phyloP scores from a whole-genome alignment of 2,888 invertebrate species.

The Synanthedon tipuliformis region DNA sequence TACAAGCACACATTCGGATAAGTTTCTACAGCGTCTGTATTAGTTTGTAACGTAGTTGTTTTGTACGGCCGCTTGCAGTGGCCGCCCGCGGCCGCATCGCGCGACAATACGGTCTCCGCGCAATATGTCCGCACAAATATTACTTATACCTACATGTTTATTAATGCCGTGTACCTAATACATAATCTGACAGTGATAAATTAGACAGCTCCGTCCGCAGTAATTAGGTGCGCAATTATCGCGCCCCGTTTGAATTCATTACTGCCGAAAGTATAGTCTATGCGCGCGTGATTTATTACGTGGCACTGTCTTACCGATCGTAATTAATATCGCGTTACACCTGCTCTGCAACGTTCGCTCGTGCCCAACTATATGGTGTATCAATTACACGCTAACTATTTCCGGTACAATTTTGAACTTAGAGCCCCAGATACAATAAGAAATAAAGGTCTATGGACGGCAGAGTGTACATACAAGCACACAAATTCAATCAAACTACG shows the following conservation, averaged over 20 bases:
- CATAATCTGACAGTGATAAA: slow-evolving; percentile 69
- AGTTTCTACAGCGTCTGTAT: slow-evolving; percentile 31
- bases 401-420: slow-evolving; percentile 35
- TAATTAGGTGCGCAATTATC: slow-evolving; percentile 68
- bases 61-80: slow-evolving; percentile 12
- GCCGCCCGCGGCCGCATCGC: slow-evolving; percentile 10
- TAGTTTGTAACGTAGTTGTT: slow-evolving; percentile 48
- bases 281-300: slow-evolving; percentile 56
- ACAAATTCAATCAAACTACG: too few species aligned
- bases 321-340: slow-evolving; percentile 58
- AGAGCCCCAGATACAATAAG: neutral
- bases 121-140: slow-evolving; percentile 46
- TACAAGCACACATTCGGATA: slow-evolving; percentile 19
- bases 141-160: slow-evolving; percentile 49
- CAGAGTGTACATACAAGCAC: too few species aligned
- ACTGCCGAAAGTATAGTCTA: slow-evolving; percentile 48
- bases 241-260: slow-evolving; percentile 65
- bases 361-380: slow-evolving; percentile 14
- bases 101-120: slow-evolving; percentile 15
- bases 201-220: slow-evolving; percentile 54
- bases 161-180: slow-evolving; percentile 60
- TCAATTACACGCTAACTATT: slow-evolving; percentile 27
- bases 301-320: slow-evolving; percentile 42
- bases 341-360: slow-evolving; percentile 23
- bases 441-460: too few species aligned